These are phyloP conservation scores for Araneus ventricosus DNA, from an alignment of 1,140 invertebrate species.

Conservation along the genomic window DNA sequence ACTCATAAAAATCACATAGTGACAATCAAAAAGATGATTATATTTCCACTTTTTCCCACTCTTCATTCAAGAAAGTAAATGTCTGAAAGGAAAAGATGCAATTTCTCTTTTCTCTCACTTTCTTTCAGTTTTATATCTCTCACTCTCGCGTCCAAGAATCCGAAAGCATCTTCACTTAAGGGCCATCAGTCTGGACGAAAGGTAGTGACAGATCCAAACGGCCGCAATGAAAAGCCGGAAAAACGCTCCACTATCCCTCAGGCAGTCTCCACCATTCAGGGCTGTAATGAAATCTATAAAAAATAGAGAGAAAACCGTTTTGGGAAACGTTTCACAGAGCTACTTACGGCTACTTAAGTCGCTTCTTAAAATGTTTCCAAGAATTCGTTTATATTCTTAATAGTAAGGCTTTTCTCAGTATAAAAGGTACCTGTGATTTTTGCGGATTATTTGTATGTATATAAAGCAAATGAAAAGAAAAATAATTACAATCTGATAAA, in stretches of 20 bases:
- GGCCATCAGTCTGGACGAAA: slow-evolving; percentile 54
- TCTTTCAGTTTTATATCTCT: background rate
- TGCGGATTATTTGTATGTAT: too few relatives aligned
- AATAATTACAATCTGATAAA: too few relatives aligned
- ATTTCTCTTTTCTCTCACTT: background rate
- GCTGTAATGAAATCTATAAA: slow-evolving; percentile 61
- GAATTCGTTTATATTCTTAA: too few relatives aligned
- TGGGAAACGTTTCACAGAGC: background rate
- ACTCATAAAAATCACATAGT: background rate
- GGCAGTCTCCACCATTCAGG: background rate
- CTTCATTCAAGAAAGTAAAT: background rate
- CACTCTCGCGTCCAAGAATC: background rate
- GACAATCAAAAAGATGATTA: background rate
- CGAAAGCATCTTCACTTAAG: slow-evolving; percentile 21
- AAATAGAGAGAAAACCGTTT: background rate
- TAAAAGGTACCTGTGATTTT: too few relatives aligned
- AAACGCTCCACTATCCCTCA: background rate
- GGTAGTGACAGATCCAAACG: slow-evolving; percentile 71
- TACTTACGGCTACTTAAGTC: background rate
- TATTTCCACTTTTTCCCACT: background rate
- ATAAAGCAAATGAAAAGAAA: too few relatives aligned
- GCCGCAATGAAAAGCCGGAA: slow-evolving; percentile 50
- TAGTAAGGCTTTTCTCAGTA: too few relatives aligned
- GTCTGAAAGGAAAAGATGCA: background rate
- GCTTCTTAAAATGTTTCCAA: too few relatives aligned